These are phyloP conservation scores for Pteromalus puparum DNA, from an alignment of 1,140 invertebrate genomes.

Conservation along the genomic window DNA sequence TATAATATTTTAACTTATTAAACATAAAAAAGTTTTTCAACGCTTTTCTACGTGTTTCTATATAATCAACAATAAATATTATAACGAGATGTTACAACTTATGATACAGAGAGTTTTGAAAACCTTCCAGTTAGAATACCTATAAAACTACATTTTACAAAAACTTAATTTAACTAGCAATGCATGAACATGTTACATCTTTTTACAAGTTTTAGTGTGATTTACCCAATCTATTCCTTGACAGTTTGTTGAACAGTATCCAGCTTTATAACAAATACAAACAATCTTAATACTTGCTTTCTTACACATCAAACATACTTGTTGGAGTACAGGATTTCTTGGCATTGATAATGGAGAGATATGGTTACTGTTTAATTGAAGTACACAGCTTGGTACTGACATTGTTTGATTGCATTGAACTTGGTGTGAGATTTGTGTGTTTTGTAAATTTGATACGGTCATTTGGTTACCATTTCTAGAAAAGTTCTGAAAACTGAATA, in stretches of 20 bases:
- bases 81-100: slow-evolving; percentile 16
- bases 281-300: slow-evolving; percentile 10
- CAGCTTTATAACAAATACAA: slow-evolving; percentile 34
- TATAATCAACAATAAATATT: slow-evolving; percentile 46
- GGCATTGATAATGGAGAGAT: background rate
- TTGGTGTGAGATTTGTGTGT: background rate
- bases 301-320: slow-evolving; percentile 8
- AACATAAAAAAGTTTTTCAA: slow-evolving; percentile 2
- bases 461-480: too few species aligned
- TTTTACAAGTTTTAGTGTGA: slow-evolving; percentile 53
- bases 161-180: slow-evolving; percentile 25
- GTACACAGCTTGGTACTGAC: background rate
- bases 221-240: slow-evolving; percentile 49
- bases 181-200: background rate
- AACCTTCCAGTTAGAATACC: slow-evolving; percentile 17
- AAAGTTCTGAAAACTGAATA: too few species aligned
- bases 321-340: too few species aligned
- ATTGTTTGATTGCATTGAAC: background rate
- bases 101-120: background rate
- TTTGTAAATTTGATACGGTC: too few species aligned
- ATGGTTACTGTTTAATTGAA: background rate
- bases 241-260: slow-evolving; percentile 56
- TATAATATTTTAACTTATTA: slow-evolving; percentile 6
- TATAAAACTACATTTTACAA: slow-evolving; percentile 31
- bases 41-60: slow-evolving; percentile 34